These are phyloP conservation scores for Aurelia sp. DNA, from an alignment of 30 jellyfish, hydroid and myxozoan genomes.

Conservation along the genomic window DNA sequence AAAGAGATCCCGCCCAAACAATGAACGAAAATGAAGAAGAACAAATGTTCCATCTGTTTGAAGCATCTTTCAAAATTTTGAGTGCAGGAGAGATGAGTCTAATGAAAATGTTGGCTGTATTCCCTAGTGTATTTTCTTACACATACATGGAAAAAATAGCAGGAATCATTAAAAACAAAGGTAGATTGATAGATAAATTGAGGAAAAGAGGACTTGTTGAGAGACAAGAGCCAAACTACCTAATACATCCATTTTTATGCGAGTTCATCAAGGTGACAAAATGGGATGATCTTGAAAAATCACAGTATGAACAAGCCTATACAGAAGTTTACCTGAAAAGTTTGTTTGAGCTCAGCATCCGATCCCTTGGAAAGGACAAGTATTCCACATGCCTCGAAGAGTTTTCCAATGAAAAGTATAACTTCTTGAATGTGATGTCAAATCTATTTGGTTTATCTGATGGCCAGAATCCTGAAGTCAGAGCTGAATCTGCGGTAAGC, in stretches of 20 bases:
- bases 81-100: background rate
- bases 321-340: background rate
- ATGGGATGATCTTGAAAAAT: constrained; percentile 7
- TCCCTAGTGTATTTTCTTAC: constrained; percentile 37
- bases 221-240: background rate
- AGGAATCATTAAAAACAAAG: background rate
- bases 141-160: background rate
- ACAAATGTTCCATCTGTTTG: background rate
- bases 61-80: constrained; percentile 8
- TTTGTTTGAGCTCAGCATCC: constrained; percentile 12
- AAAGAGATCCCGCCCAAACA: constrained; percentile 5
- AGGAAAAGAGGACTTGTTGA: constrained; percentile 7
- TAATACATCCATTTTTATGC: constrained; percentile 26
- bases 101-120: constrained; percentile 33
- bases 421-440: constrained; percentile 17
- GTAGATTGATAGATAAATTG: background rate
- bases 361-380: constrained; percentile 30
- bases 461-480: background rate
- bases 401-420: constrained; percentile 8
- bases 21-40: background rate
- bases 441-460: background rate
- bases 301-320: background rate
- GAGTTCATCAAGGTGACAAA: background rate
- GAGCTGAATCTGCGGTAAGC: background rate
- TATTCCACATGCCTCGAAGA: constrained; percentile 5